These are phyloP conservation scores for Ectropis crepuscularia DNA, from an alignment of 2,888 invertebrate species.

Conservation along the genomic window DNA sequence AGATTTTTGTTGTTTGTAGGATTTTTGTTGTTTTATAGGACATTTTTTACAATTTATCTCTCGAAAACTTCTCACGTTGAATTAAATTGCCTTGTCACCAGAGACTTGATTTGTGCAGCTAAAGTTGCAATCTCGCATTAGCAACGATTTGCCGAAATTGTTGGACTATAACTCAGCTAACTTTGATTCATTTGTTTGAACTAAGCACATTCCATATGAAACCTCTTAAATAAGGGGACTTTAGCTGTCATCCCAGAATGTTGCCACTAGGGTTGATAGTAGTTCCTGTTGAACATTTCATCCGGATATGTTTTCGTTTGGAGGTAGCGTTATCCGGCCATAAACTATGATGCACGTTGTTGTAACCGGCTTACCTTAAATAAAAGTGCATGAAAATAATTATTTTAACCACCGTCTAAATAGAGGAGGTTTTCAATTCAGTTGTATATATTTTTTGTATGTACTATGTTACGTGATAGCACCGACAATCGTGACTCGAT, in stretches of 20 bases:
- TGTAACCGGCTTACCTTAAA: no score
- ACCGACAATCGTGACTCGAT: no score
- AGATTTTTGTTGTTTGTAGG: no score
- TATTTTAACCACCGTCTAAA: no score
- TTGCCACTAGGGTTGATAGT: conserved; percentile 1
- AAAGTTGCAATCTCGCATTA: not conserved
- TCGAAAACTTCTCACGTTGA: not conserved
- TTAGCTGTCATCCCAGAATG: conserved; percentile 20
- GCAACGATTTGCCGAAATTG: not conserved
- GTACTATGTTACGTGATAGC: no score
- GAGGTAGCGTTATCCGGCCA: not conserved
- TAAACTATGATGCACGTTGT: no score
- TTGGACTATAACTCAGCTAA: conserved; percentile 10
- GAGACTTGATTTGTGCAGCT: not conserved
- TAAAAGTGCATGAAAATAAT: no score
- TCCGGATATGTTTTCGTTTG: not conserved
- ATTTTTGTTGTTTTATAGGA: no score
- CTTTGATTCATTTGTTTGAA: conserved; percentile 28
- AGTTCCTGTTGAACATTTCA: not conserved
- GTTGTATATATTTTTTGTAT: no score
- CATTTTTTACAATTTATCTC: no score
- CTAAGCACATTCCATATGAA: conserved; percentile 20
- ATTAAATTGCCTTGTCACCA: not conserved
- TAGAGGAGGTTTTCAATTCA: no score
- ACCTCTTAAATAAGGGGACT: conserved; percentile 15